Evolutionary conservation across 2,797 vertebrate species (phyloP).

Genomic region (Molossus molossus): DNA sequence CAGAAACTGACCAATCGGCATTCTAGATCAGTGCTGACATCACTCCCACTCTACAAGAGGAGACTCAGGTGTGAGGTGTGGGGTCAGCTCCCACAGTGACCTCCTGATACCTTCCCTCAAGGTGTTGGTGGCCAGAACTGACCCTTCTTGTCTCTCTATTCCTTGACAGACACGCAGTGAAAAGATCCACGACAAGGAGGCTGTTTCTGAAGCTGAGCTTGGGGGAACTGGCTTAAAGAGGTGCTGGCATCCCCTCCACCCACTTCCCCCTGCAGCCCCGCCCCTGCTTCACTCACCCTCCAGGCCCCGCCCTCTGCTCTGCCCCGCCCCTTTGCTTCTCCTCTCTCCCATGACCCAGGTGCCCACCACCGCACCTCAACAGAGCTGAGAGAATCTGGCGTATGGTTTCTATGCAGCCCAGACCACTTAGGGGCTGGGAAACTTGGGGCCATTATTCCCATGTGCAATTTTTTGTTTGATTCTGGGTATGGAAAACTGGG

Average conservation of each 20-base stretch:
- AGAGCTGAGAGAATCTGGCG: neutral
- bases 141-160: conserved; percentile 76
- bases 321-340: neutral
- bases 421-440: neutral
- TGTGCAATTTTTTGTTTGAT: neutral
- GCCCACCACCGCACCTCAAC: neutral
- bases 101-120: neutral
- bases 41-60: neutral
- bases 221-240: conserved; percentile 93
- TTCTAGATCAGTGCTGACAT: neutral
- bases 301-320: neutral
- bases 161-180: conserved; percentile 91
- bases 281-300: neutral
- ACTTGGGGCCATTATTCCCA: neutral
- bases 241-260: conserved; percentile 87
- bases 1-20: neutral
- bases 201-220: conserved; percentile 90
- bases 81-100: neutral
- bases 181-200: conserved; percentile 93
- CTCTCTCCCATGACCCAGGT: too few relatives aligned
- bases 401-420: neutral
- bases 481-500: neutral
- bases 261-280: neutral
- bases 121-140: neutral
- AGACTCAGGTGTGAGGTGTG: neutral